Percentiles rank a stretch among this genome's conserved stretches.
Conservation (phyloP, 2,113 vertebrate genomes). For the Oceanodroma tethys region DNA sequence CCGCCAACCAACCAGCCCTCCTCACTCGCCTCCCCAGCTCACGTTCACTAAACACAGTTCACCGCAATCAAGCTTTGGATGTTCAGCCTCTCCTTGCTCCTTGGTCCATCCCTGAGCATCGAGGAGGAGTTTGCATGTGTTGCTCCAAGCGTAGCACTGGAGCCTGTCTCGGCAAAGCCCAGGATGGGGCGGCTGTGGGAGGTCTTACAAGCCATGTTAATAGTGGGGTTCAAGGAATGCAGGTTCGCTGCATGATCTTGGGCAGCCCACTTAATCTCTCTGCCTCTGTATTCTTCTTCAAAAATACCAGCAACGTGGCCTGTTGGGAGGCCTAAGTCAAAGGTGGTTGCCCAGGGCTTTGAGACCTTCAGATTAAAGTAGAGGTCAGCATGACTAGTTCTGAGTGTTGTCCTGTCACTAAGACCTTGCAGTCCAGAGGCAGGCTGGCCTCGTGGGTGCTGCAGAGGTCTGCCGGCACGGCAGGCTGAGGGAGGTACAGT, state of each 20-base stretch:
- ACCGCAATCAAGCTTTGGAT: not conserved
- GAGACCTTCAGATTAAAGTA: not conserved
- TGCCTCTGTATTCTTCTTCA: not conserved
- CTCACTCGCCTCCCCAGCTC: not conserved
- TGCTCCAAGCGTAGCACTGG: rapidly evolving
- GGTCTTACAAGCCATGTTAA: not conserved
- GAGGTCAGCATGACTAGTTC: not conserved
- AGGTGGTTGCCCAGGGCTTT: not conserved
- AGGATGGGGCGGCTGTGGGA: not conserved
- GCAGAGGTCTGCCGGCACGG: not conserved
- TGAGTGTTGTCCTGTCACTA: not conserved
- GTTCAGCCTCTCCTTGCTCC: not conserved
- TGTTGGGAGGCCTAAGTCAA: not conserved
- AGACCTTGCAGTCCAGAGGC: rapidly evolving
- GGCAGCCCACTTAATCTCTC: not conserved
- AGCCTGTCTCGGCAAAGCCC: not conserved
- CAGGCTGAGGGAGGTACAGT: rapidly evolving
- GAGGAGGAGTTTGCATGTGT: not conserved
- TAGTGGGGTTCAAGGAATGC: rapidly evolving
- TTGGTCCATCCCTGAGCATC: too few relatives aligned
- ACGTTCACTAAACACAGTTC: not conserved
- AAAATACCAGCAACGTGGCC: not conserved
- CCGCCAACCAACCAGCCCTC: not conserved
- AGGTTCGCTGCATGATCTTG: too few relatives aligned
- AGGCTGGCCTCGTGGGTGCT: rapidly evolving